Conservation (phyloP, 2,888 invertebrate species). For the Eupeodes luniger region DNA sequence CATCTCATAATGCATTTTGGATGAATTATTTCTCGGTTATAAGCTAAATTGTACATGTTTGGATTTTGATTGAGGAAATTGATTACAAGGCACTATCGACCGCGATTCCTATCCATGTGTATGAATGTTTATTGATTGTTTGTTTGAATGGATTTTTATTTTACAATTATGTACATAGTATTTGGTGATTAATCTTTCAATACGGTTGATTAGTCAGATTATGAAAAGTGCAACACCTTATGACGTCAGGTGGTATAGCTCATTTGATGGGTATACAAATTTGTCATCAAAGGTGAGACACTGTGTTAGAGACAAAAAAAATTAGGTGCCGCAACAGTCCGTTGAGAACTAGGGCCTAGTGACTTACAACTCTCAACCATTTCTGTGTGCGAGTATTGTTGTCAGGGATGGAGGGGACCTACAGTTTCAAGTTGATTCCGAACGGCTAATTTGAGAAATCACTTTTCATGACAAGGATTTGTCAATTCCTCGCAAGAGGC, state of each 20-base stretch:
- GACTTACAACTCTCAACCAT: no score
- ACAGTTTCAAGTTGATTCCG: no score
- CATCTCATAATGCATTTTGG: conserved; percentile 7
- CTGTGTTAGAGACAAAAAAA: background rate
- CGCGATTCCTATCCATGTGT: conserved; percentile 21
- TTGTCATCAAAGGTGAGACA: background rate
- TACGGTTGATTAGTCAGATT: conserved; percentile 41
- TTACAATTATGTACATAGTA: conserved; percentile 40
- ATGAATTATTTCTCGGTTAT: conserved; percentile 18
- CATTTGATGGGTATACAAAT: background rate
- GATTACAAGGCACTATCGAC: conserved; percentile 30
- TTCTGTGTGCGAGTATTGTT: no score
- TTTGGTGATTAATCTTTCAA: conserved; percentile 25
- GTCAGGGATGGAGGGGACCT: no score
- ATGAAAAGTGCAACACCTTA: background rate
- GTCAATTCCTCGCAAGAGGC: no score
- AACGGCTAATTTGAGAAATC: no score
- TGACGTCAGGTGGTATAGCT: conserved; percentile 2
- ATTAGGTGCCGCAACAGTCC: no score
- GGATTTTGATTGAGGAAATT: conserved; percentile 55
- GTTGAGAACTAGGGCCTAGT: no score
- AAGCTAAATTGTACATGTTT: conserved; percentile 55
- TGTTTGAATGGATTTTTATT: conserved; percentile 39
- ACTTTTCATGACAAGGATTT: no score
- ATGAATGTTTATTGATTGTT: background rate